These are phyloP conservation scores for Drosophila helvetica DNA, from an alignment of 2,888 invertebrate species.

Conservation along the genomic window DNA sequence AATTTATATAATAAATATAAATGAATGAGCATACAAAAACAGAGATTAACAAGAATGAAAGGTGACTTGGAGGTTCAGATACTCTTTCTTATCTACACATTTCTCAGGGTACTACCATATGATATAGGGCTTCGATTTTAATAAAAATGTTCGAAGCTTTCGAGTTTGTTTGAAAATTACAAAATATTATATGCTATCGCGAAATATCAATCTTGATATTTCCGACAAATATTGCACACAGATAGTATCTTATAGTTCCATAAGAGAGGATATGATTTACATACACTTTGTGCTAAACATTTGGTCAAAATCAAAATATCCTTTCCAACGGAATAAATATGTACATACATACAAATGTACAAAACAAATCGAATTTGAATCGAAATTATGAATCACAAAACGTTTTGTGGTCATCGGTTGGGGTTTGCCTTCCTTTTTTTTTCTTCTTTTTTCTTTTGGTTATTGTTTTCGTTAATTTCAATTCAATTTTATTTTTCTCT, in stretches of 20 bases:
- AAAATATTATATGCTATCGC: background rate
- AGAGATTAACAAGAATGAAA: background rate
- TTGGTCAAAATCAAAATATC: background rate
- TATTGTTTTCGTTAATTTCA: constrained; percentile 29
- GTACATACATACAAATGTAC: background rate
- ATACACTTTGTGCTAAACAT: constrained; percentile 8
- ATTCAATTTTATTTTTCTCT: constrained; percentile 42
- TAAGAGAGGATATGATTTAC: background rate
- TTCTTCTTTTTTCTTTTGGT: constrained; percentile 1
- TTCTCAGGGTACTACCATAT: background rate
- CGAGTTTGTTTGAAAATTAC: background rate
- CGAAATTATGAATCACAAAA: constrained; percentile 60
- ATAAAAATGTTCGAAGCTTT: background rate
- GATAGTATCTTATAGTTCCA: too few relatives aligned
- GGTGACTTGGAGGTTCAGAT: background rate
- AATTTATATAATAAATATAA: constrained; percentile 34
- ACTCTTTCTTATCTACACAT: background rate
- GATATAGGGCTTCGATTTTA: background rate
- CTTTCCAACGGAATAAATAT: constrained; percentile 1
- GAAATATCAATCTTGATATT: background rate
- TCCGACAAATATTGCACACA: too few relatives aligned
- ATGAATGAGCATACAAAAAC: constrained; percentile 21
- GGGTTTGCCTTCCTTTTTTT: constrained; percentile 20
- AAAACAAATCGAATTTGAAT: constrained; percentile 30
- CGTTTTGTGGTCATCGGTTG: constrained; percentile 45